Evolutionary conservation across 2,797 vertebrate species (phyloP), one percentile per base, ranked within the genome.

Genomic region (Sardinella longiceps): DNA sequence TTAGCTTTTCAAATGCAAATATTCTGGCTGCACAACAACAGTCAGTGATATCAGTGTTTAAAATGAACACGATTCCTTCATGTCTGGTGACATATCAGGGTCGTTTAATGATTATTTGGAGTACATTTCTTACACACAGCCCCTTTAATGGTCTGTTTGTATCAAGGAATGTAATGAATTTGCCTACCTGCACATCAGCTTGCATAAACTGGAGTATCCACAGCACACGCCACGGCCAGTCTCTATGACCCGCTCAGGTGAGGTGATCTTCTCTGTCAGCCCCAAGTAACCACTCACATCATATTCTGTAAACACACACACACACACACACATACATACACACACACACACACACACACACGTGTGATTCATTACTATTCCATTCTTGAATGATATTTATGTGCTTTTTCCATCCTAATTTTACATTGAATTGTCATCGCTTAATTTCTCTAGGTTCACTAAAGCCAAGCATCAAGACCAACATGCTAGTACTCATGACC

Each of bases 171-270:
- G 46, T 48, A 48, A 53, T 50, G 23, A 48, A 25, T 14, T 28
- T n/a, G 46, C 70, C 87, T 87, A 82, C 91, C 90, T 92, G 92
- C 93, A 92, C 90, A 94, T 92, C 83, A 94, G 88, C 80, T 63
- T 89, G 39, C 88, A 94, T 5, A 95, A 87, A 23, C 56, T 86
- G 81, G 91, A 91, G 80, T 87, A 93, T n/a, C 90, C 93, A 10
- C 91, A 91, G 50, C 93, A 94, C 33, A 92, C 92, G 6, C 88
- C 92, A 82, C 85, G 89, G 43, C 91, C 88, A 0, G 5, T 89
- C 43, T 89, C 81, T 7, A 94, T 87, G 39, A 93, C 90, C 23
- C 88, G 48, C 84, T 94, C 89, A 37, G 91, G 85, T 5, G 1
- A 1, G 0, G 85, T 90, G 12, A 90, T 85, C 87, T 93, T 92